Conservation (phyloP, 2,797 vertebrate species). For the Discoglossus pictus region DNA sequence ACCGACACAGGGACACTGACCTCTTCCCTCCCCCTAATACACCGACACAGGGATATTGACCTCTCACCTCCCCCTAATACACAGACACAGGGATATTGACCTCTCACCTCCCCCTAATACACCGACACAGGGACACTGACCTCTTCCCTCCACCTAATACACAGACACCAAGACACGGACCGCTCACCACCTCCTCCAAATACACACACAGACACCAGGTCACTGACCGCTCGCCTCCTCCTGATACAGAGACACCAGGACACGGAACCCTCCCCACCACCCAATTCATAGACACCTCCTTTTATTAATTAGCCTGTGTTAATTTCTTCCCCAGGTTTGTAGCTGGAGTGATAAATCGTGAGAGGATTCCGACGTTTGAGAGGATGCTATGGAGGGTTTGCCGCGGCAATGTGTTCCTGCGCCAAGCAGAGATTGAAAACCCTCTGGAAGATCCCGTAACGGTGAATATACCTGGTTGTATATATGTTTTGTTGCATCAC, state of each 20-base stretch:
- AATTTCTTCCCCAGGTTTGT: slow-evolving; percentile 79
- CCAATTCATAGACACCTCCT: too few relatives aligned
- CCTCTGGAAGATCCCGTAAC: slow-evolving; percentile 90
- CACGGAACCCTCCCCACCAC: too few relatives aligned
- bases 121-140: background rate
- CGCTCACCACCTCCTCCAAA: background rate
- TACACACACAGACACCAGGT: background rate
- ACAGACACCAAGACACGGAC: too few relatives aligned
- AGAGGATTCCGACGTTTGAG: slow-evolving; percentile 94
- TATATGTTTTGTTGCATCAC: too few relatives aligned
- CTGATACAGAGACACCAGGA: background rate
- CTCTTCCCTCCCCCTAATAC: too few relatives aligned
- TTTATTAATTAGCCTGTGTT: background rate
- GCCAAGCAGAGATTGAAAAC: slow-evolving; percentile 93
- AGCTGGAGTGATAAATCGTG: slow-evolving; percentile 91
- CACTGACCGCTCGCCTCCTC: background rate
- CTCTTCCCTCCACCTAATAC: too few relatives aligned
- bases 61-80: background rate
- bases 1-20: background rate
- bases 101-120: background rate
- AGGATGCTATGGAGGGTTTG: slow-evolving; percentile 98
- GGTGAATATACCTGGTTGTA: too few relatives aligned
- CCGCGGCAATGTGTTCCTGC: slow-evolving; percentile 93
- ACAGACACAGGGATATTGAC: background rate
- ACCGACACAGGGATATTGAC: too few relatives aligned